Conservation (phyloP, 2,113 vertebrate genomes). For the Aix galericulata region DNA sequence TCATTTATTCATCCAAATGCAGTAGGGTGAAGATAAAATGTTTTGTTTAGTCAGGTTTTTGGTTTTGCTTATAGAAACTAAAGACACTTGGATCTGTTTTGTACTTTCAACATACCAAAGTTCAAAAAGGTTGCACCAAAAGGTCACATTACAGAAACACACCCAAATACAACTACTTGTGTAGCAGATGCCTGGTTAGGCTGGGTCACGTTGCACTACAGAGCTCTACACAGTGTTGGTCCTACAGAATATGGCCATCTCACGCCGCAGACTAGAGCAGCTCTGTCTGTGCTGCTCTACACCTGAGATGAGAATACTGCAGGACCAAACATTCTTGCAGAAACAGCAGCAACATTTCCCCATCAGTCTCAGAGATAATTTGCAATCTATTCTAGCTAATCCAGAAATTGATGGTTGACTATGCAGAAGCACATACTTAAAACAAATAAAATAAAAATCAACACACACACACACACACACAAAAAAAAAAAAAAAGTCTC, state of each 20-base stretch:
- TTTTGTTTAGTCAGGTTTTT: slow-evolving; percentile 12
- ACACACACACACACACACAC: too few species aligned
- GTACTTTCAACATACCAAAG: neutral
- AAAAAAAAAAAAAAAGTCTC: neutral
- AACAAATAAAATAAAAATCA: neutral
- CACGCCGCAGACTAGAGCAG: too few species aligned
- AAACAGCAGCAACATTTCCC: neutral
- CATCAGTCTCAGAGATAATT: neutral
- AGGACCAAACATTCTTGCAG: neutral
- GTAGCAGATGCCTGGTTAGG: neutral
- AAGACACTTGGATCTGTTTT: slow-evolving; percentile 7
- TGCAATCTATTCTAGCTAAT: neutral
- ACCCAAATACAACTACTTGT: neutral
- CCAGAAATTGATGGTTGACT: neutral
- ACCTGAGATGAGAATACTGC: neutral
- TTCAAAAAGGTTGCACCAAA: neutral
- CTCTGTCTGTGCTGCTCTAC: too few species aligned
- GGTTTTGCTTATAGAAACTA: slow-evolving; percentile 35
- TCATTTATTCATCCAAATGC: neutral
- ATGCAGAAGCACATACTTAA: neutral
- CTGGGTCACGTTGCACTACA: neutral
- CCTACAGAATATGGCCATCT: neutral
- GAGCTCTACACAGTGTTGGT: neutral
- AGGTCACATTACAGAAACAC: neutral
- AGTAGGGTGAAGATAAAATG: neutral